phyloP scores from a whole-genome alignment of 2,797 vertebrate genomes.

The Eleutherodactylus coqui region DNA sequence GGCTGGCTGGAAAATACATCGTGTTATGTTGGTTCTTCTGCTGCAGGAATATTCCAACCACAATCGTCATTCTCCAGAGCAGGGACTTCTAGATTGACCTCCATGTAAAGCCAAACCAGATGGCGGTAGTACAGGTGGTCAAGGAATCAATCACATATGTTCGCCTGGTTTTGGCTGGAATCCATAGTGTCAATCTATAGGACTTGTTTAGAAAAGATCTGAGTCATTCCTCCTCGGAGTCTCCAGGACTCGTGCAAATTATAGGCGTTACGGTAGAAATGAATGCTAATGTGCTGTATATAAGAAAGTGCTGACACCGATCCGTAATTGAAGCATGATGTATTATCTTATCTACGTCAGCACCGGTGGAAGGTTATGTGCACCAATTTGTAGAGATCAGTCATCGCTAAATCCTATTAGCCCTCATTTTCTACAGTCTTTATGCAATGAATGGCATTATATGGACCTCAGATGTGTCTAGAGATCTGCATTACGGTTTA shows the following conservation, averaged over 20 bases:
- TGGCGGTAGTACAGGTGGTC: conserved; percentile 69
- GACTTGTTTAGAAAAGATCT: conserved; percentile 68
- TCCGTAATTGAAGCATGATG: not conserved
- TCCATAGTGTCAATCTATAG: conserved; percentile 66
- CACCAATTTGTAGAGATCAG: not conserved
- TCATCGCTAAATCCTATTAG: not conserved
- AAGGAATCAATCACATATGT: conserved; percentile 63
- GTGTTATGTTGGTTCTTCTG: not conserved
- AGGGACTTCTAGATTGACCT: conserved; percentile 49
- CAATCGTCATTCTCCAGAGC: not conserved
- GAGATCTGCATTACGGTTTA: not conserved
- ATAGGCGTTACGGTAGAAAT: conserved; percentile 7
- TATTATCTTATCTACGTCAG: not conserved
- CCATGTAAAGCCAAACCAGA: conserved; percentile 68
- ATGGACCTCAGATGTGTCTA: not conserved
- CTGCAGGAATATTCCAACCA: not conserved
- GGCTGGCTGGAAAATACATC: conserved; percentile 5
- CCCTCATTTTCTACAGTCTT: not conserved
- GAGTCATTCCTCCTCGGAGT: conserved; percentile 37
- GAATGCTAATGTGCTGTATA: not conserved
- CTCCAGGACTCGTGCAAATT: not conserved
- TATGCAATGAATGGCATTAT: not conserved
- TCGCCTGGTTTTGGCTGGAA: conserved; percentile 64
- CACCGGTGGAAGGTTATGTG: not conserved
- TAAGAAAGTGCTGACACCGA: not conserved